Evolutionary conservation across 2,888 invertebrate genomes (phyloP), one percentile per base, ranked within the genome.

Genomic region (Hesperia comma): DNA sequence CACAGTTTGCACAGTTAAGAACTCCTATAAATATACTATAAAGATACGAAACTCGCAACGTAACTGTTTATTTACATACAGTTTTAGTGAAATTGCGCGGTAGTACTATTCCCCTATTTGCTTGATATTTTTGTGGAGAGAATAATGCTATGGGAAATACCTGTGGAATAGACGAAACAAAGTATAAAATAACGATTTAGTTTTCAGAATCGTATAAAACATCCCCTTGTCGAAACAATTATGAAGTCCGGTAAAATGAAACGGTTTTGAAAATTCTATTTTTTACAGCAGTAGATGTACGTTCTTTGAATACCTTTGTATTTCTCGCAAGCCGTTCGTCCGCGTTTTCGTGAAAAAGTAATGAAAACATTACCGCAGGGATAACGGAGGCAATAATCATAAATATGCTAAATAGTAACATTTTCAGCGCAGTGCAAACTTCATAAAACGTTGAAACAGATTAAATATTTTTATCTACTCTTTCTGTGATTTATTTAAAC

Each of bases 31-130:
- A 68, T 51, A 56, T 53, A 68, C 37, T n/a, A 60, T 19, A 57
- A 55, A 68, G 55, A 56, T 53, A 68, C 41, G 46, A 70, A 63
- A 57, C 60, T 63, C 14, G 40, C 43, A 46, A 26, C 60, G 37
- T 53, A 43, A 33, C 46, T 62, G 55, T 63, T 55, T 57, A 21
- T 57, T 61, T 57, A 67, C 56, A 61, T 51, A 66, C 51, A 61
- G 57, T 63, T 68, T 69, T 62, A 69, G 61, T 54, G 15, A 69
- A 67, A 68, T 63, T 67, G 64, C 60, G 49, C 32, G 17, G 5
- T n/a, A n/a, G 40, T 40, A 40, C n/a, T 21, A 40, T 26, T 51
- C 37, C 19, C 43, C 26, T 56, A 63, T 43, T 56, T 40, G 40
- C 19, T 40, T 21, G 40, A n/a, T 61, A 51, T 62, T 62, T 62